phyloP scores from a whole-genome alignment of 2,888 invertebrate species.

The Anodontia alba region DNA sequence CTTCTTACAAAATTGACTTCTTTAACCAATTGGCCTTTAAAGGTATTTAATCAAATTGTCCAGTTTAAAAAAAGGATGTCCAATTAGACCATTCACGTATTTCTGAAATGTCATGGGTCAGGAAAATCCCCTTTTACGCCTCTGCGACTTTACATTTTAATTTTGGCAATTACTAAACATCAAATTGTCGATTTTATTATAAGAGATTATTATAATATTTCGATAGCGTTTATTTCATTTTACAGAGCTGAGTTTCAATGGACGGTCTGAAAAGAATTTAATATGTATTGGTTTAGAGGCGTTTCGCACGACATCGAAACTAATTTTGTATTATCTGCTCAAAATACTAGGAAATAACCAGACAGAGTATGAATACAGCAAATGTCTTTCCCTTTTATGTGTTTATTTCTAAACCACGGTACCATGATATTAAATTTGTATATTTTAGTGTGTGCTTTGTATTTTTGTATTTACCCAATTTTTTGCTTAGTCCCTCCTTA shows the following conservation, averaged over 20 bases:
- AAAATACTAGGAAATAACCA: too few species aligned
- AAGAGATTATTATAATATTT: neutral
- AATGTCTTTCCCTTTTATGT: too few species aligned
- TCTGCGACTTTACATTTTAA: constrained; percentile 34
- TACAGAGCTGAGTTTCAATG: neutral
- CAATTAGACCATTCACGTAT: neutral
- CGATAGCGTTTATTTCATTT: constrained; percentile 11
- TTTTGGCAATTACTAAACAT: constrained; percentile 37
- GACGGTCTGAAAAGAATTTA: neutral
- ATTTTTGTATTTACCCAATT: too few species aligned
- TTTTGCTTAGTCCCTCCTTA: too few species aligned
- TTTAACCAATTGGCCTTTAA: neutral
- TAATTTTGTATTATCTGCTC: constrained; percentile 5
- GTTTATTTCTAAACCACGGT: too few species aligned
- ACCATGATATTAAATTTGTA: too few species aligned
- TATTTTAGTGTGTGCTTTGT: too few species aligned
- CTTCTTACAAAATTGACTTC: neutral
- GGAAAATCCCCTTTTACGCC: constrained; percentile 35
- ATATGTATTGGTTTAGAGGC: constrained; percentile 17
- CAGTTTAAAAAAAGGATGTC: neutral
- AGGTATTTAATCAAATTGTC: constrained; percentile 2
- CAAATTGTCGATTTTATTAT: neutral
- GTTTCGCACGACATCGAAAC: constrained; percentile 12
- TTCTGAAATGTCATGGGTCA: neutral
- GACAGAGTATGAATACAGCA: too few species aligned